Percentiles rank a stretch among this genome's conserved stretches.
Evolutionary conservation across 2,797 vertebrate species (phyloP).

Genomic region (Limnodromus scolopaceus): DNA sequence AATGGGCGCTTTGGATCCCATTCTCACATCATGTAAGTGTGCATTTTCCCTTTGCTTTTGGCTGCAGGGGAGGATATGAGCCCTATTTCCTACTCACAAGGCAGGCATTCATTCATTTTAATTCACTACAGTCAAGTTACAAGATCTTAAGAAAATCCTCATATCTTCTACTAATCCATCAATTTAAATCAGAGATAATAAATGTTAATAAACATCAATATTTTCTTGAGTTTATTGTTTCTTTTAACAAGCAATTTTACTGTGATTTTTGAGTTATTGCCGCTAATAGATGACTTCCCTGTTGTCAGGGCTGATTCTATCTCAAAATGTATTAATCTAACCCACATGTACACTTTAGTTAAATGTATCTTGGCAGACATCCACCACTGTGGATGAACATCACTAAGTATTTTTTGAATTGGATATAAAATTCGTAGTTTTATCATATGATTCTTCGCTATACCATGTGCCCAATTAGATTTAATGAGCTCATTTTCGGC

Average conservation of each 20-base stretch:
- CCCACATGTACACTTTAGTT: constrained; percentile 4
- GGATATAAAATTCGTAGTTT: constrained; percentile 10
- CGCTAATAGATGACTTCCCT: constrained; percentile 36
- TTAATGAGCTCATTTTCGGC: constrained; percentile 25
- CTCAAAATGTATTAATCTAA: constrained; percentile 34
- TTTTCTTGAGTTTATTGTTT: constrained; percentile 5
- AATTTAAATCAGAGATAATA: constrained; percentile 40
- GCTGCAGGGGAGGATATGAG: not conserved
- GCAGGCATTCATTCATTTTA: not conserved
- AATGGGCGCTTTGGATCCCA: not conserved
- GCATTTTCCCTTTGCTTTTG: not conserved
- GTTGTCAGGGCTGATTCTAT: constrained; percentile 50
- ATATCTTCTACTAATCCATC: not conserved
- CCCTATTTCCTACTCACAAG: not conserved
- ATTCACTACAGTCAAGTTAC: not conserved
- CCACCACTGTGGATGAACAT: constrained; percentile 20
- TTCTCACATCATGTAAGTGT: not conserved
- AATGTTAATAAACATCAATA: constrained; percentile 18
- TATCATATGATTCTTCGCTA: constrained; percentile 25
- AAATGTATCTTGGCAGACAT: constrained; percentile 55
- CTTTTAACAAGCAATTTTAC: constrained; percentile 57
- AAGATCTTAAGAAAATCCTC: not conserved
- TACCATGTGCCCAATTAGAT: constrained; percentile 7
- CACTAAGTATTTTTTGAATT: constrained; percentile 34
- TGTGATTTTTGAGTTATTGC: constrained; percentile 62